These are phyloP conservation scores for Ennomos quercinarius DNA, from an alignment of 2,888 invertebrate genomes.

Conservation along the genomic window DNA sequence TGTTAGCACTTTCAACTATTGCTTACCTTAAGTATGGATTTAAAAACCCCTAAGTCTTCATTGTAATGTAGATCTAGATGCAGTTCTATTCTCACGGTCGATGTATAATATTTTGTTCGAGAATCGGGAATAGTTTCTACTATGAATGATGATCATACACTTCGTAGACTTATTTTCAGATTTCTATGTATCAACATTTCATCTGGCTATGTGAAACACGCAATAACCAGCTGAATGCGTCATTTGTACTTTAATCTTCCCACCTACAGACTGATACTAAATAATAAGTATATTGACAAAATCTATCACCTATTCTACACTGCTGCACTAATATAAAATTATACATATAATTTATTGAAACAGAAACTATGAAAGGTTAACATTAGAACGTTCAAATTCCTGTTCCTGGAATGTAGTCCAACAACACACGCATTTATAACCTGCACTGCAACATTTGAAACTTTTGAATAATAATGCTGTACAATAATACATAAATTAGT, in stretches of 20 bases:
- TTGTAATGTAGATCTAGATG: too few species aligned
- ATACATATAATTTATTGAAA: background rate
- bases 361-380: too few species aligned
- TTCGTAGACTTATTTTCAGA: slow-evolving; percentile 13
- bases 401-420: slow-evolving; percentile 18
- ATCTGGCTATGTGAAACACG: slow-evolving; percentile 20
- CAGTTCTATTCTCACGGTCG: too few species aligned
- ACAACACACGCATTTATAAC: slow-evolving; percentile 5
- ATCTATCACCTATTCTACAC: background rate
- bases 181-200: slow-evolving; percentile 20
- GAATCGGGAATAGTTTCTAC: too few species aligned
- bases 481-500: too few species aligned
- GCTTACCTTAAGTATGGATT: too few species aligned
- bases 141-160: too few species aligned
- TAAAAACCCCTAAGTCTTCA: too few species aligned
- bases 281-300: slow-evolving; percentile 5
- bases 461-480: too few species aligned
- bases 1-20: too few species aligned
- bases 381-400: slow-evolving; percentile 11
- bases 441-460: slow-evolving; percentile 1
- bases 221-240: slow-evolving; percentile 22
- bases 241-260: slow-evolving; percentile 13
- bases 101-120: too few species aligned
- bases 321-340: too few species aligned
- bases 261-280: slow-evolving; percentile 2